phyloP scores from a whole-genome alignment of 1,140 invertebrate genomes.

The Tetragonula clypearis region DNA sequence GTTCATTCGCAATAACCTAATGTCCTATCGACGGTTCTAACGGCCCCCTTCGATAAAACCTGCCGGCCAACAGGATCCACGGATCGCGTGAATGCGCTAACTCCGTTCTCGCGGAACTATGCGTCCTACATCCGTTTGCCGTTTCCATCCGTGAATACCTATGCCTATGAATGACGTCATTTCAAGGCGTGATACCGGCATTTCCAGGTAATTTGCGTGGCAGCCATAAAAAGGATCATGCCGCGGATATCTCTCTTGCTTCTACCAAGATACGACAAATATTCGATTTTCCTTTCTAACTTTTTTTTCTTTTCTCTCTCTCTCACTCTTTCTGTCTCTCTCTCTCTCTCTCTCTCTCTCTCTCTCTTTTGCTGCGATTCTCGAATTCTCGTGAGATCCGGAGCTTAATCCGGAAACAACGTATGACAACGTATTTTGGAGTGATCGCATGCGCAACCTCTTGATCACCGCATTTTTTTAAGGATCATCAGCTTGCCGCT shows the following conservation, averaged over 20 bases:
- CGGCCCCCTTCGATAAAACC: constrained; percentile 25
- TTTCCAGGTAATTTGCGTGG: background rate
- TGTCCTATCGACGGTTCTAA: constrained; percentile 44
- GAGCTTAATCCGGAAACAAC: too few species aligned
- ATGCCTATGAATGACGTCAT: constrained; percentile 27
- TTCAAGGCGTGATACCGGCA: background rate
- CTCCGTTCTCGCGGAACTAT: constrained; percentile 1
- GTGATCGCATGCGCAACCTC: too few species aligned
- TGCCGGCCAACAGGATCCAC: background rate
- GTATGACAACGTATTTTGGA: too few species aligned
- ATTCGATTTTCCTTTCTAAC: too few species aligned
- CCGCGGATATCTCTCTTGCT: background rate
- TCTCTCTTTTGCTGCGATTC: too few species aligned
- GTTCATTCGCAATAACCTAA: constrained; percentile 59
- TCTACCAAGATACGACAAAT: background rate
- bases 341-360: too few species aligned
- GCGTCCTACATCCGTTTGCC: constrained; percentile 38
- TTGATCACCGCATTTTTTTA: too few species aligned
- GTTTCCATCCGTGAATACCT: constrained; percentile 16
- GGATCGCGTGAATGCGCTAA: constrained; percentile 25
- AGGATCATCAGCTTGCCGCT: too few species aligned
- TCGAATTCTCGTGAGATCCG: too few species aligned
- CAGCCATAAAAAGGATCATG: background rate
- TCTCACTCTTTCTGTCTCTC: too few species aligned
- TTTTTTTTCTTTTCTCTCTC: too few species aligned